Evolutionary conservation across 2,888 invertebrate species (phyloP).

Genomic region (Microctonus aethiopoides): DNA sequence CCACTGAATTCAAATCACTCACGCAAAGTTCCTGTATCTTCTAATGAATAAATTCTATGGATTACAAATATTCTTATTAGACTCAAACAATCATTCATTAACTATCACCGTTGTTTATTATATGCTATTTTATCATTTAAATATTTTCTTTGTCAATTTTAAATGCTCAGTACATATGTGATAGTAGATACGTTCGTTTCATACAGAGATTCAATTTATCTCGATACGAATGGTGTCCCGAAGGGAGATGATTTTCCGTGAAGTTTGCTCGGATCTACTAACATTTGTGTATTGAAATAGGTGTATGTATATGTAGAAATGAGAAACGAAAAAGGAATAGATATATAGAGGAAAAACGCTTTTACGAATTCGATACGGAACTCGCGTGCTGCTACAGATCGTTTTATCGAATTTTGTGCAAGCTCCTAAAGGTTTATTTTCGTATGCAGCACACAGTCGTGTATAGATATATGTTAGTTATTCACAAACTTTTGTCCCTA

Average conservation of each 20-base stretch:
- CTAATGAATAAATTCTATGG: neutral
- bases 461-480: slow-evolving; percentile 16
- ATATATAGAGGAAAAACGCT: slow-evolving; percentile 2
- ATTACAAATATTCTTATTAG: neutral
- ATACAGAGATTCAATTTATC: slow-evolving; percentile 25
- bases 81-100: neutral
- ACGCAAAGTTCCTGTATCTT: neutral
- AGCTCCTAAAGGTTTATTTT: slow-evolving; percentile 28
- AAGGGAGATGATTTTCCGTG: slow-evolving; percentile 15
- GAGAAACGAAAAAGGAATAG: neutral
- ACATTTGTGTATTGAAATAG: neutral
- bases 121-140: neutral
- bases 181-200: neutral
- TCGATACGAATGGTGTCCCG: slow-evolving; percentile 19
- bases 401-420: slow-evolving; percentile 36
- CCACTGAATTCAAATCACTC: neutral
- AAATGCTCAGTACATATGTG: neutral
- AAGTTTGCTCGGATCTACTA: slow-evolving; percentile 20
- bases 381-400: slow-evolving; percentile 19
- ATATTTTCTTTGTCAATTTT: neutral
- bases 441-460: slow-evolving; percentile 26
- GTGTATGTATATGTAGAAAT: neutral
- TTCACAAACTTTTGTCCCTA: neutral
- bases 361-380: slow-evolving; percentile 17
- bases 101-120: neutral